Percentiles rank a stretch among this genome's conserved stretches.
phyloP scores from a whole-genome alignment of 2,113 vertebrate genomes.

The Cariama cristata region DNA sequence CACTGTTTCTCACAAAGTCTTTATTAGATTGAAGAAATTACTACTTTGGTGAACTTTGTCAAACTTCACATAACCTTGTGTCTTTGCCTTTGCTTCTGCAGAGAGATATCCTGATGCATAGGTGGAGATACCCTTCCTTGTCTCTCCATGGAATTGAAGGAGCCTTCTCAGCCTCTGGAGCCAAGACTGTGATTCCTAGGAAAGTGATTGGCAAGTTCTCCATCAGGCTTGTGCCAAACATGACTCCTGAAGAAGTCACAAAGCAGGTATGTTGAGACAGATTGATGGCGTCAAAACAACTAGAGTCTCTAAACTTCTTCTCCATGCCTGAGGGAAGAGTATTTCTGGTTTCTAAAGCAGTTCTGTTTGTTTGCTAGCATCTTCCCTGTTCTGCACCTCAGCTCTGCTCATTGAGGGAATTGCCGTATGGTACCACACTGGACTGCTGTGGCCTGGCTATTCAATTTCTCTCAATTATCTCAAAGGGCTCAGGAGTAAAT shows the following conservation, averaged over 20 bases:
- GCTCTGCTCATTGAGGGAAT: neutral
- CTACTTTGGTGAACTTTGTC: neutral
- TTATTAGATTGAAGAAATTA: neutral
- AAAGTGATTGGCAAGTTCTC: slow-evolving; percentile 98
- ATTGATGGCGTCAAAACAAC: neutral
- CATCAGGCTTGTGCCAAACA: slow-evolving; percentile 92
- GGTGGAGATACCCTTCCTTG: slow-evolving; percentile 95
- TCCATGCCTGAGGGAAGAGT: neutral
- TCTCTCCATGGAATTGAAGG: slow-evolving; percentile 98
- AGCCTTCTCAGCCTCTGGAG: slow-evolving; percentile 88
- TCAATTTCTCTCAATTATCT: neutral
- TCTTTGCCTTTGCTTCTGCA: slow-evolving; percentile 45
- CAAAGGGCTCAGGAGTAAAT: neutral
- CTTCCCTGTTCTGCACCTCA: neutral
- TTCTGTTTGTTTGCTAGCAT: neutral
- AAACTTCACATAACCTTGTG: neutral
- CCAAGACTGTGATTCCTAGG: slow-evolving; percentile 94
- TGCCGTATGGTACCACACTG: neutral
- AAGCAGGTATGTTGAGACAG: slow-evolving; percentile 77
- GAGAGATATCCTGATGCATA: slow-evolving; percentile 92
- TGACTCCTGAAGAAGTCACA: slow-evolving; percentile 89
- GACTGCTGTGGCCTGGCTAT: neutral
- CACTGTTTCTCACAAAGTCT: neutral
- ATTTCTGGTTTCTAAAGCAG: neutral
- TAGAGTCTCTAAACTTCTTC: neutral